Percentiles rank a stretch among this genome's conserved stretches.
Evolutionary conservation across 2,797 vertebrate genomes (phyloP).

Genomic region (Alosa sapidissima): DNA sequence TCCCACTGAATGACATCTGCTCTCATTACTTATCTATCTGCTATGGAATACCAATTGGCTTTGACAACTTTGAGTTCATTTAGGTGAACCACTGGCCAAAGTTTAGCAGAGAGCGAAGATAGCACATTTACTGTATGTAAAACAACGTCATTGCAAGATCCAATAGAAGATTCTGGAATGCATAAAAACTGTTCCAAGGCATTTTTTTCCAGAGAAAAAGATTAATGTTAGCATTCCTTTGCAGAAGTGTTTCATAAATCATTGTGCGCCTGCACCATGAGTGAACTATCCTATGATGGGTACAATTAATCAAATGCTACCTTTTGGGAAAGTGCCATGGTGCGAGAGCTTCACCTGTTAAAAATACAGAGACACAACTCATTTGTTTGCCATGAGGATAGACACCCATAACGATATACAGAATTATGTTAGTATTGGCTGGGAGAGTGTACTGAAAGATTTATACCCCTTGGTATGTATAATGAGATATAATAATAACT

Average conservation of each 20-base stretch:
- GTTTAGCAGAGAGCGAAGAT: not conserved
- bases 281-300: not conserved
- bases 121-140: not conserved
- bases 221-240: slow-evolving; percentile 2
- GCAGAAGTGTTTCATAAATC: not conserved
- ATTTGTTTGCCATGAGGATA: not conserved
- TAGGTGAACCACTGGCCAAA: not conserved
- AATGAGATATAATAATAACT: not conserved
- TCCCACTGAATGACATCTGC: not conserved
- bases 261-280: not conserved
- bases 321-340: not conserved
- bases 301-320: not conserved
- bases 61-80: not conserved
- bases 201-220: not conserved
- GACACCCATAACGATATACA: not conserved
- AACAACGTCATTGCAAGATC: slow-evolving; percentile 7
- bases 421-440: not conserved
- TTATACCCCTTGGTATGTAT: not conserved
- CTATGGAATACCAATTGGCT: not conserved
- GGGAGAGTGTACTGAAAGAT: not conserved
- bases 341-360: not conserved
- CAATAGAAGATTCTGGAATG: not conserved
- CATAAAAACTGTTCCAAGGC: not conserved
- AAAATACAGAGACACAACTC: not conserved
- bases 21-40: not conserved